A percentile compares a stretch with the other conserved stretches of the same genome.
Evolutionary conservation across 2,888 invertebrate species (phyloP).

Genomic region (Plebejus melissa): DNA sequence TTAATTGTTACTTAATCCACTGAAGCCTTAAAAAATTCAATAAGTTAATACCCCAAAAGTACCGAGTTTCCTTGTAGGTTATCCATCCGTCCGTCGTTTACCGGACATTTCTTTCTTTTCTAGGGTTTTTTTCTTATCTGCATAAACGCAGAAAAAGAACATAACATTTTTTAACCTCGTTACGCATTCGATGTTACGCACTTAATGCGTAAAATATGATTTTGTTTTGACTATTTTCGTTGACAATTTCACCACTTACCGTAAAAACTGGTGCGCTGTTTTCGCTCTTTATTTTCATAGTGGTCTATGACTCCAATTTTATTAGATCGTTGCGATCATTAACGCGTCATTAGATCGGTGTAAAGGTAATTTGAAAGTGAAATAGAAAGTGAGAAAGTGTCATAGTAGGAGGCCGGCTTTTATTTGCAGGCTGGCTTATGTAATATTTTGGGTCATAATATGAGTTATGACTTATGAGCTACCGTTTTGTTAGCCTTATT

Average conservation of each 20-base stretch:
- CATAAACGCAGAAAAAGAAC: too few relatives aligned
- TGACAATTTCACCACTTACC: background rate
- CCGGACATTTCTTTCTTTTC: background rate
- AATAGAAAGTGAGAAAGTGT: conserved; percentile 30
- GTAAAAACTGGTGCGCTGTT: background rate
- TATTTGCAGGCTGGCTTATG: background rate
- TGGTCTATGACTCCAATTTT: conserved; percentile 25
- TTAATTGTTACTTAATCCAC: background rate
- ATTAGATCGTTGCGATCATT: conserved; percentile 26
- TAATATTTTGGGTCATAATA: background rate
- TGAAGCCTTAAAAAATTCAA: background rate
- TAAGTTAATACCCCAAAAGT: background rate
- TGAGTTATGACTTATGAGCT: background rate
- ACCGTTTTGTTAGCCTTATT: background rate
- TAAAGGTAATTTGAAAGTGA: conserved; percentile 25
- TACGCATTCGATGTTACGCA: background rate
- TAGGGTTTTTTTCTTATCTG: too few relatives aligned
- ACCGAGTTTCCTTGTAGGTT: background rate
- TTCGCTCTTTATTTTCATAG: background rate
- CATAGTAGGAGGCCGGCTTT: conserved; percentile 11
- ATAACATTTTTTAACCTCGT: background rate
- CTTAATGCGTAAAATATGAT: background rate
- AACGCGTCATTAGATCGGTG: conserved; percentile 21
- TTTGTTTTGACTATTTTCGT: background rate
- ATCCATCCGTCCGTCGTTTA: background rate